A percentile compares a stretch with the other conserved stretches of the same genome.
Conservation (phyloP, 2,797 vertebrate genomes). For the Pteropus rufus region DNA sequence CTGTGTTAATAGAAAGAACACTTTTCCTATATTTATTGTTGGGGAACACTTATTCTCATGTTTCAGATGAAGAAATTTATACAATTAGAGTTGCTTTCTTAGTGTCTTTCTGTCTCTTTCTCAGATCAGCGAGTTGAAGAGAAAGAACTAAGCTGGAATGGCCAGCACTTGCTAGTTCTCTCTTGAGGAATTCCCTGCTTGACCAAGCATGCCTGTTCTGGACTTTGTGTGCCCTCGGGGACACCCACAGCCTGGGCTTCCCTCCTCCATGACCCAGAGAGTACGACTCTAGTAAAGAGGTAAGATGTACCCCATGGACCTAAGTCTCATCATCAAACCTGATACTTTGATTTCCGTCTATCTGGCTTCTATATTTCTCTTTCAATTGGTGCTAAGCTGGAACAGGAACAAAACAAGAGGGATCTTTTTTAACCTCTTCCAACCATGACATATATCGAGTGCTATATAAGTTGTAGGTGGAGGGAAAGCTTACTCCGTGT, state of each 20-base stretch:
- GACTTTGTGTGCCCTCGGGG: not conserved
- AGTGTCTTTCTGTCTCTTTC: not conserved
- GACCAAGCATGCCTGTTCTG: not conserved
- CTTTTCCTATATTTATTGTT: not conserved
- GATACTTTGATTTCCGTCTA: not conserved
- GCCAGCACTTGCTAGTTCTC: not conserved
- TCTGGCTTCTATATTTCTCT: not conserved
- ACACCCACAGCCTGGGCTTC: rapidly evolving
- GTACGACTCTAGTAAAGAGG: not conserved
- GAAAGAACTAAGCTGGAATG: not conserved
- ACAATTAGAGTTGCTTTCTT: not conserved
- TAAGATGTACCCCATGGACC: not conserved
- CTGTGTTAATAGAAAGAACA: not conserved
- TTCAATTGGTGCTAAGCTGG: not conserved
- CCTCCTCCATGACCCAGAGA: not conserved
- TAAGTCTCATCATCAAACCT: not conserved
- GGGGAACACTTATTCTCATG: not conserved
- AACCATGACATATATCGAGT: not conserved
- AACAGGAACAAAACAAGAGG: not conserved
- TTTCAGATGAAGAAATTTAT: not conserved
- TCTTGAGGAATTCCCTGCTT: not conserved
- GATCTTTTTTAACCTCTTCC: not conserved
- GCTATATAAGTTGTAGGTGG: not conserved
- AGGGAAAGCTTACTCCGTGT: not conserved
- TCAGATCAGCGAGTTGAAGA: not conserved